Base-by-base conservation (phyloP, 2,797 vertebrate genomes). In the Smutsia gigantea region DNA sequence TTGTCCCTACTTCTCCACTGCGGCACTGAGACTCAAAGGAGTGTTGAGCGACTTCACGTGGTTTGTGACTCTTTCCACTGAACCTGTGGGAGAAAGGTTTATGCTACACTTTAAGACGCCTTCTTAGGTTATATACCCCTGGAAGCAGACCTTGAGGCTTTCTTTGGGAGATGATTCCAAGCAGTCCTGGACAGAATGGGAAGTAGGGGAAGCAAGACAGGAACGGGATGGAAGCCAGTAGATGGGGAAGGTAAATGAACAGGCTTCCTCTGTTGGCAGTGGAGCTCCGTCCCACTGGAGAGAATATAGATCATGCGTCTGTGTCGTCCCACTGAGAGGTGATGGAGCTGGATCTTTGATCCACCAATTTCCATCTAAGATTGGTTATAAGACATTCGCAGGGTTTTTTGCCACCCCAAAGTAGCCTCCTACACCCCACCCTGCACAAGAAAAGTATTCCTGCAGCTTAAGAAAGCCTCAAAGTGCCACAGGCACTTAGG, bases 391-490 rank as follows among this genome's bases (percentile, higher is more conserved):
- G 29, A 90, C 59, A 34, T 34, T 81, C 39, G 31, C 79, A 11
- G 27, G 27, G 19, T 25, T 5, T 86, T 93, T 89, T 4, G n/a
- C 19, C 61, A 81, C 17, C 57, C 14, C 42, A 12, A 13, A 27
- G 42, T 39, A 29, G 15, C 71, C 90, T 81, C 21, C 37, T 87
- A 10, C 11, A 64, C 23, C 74, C 71, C 61, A 53, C 23, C 12
- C 66, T 27, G 1, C 63, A 25, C 55, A 86, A 82, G 21, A 12
- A 25, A 42, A 77, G 29, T 55, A 25, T 79, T 66, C 31, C n/a
- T 42, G 15, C 59, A 59, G 51, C 14, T 95, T 79, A n/a, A 75
- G 53, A 92, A 92, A 85, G n/a, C 18, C 3, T 51, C 4, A 55
- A 81, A 78, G 51, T 97, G 7, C 42, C 29, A 5, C 3, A 61